Percentiles rank a stretch among this genome's conserved stretches.
phyloP scores from a whole-genome alignment of 2,113 vertebrate genomes.

The Cinclus mexicanus region DNA sequence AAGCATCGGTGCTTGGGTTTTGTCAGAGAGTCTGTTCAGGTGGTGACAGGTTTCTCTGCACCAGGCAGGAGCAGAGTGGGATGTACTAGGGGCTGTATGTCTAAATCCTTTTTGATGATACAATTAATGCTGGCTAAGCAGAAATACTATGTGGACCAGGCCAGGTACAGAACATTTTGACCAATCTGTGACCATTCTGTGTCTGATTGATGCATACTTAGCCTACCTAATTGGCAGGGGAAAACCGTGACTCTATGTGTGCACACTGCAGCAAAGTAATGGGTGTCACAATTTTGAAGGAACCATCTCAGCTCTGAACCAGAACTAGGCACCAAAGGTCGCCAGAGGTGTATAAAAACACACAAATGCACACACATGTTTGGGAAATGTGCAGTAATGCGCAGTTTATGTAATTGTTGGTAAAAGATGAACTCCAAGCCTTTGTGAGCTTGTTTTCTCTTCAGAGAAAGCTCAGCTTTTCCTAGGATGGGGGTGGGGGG shows the following conservation, averaged over 20 bases:
- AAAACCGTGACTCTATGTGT: fast-evolving
- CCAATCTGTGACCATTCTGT: not conserved
- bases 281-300: not conserved
- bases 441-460: not conserved
- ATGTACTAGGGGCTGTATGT: not conserved
- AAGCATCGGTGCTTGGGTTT: not conserved
- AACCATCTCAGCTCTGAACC: not conserved
- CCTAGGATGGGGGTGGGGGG: not conserved
- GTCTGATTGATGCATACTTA: not conserved
- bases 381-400: not conserved
- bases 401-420: fast-evolving
- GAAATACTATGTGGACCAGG: not conserved
- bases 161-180: not conserved
- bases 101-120: not conserved
- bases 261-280: not conserved
- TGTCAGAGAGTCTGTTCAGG: not conserved
- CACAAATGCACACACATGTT: fast-evolving
- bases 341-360: not conserved
- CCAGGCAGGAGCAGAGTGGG: not conserved
- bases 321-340: not conserved
- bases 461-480: not conserved
- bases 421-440: not conserved
- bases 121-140: not conserved
- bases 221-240: not conserved
- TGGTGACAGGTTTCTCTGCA: not conserved